Evolutionary conservation across 2,797 vertebrate genomes (phyloP).

Genomic region (Sebastes jordani): DNA sequence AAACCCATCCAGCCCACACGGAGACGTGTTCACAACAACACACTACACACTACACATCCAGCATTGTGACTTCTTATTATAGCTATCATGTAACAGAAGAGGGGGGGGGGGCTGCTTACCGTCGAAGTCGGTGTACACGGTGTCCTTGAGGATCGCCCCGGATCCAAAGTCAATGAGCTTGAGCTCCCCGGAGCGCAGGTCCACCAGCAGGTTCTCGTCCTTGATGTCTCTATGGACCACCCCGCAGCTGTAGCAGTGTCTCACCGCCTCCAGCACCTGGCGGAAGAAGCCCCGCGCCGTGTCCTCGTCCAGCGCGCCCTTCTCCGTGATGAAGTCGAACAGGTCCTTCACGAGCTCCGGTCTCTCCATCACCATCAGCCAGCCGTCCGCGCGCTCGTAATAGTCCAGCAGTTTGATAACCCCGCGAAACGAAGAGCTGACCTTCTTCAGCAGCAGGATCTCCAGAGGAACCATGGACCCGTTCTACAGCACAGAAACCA

Average conservation of each 20-base stretch:
- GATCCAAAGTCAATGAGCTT: constrained; percentile 99
- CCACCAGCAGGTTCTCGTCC: constrained; percentile 97
- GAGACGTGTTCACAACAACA: neutral
- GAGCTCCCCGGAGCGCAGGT: constrained; percentile 92
- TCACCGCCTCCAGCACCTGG: constrained; percentile 94
- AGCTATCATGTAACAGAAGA: neutral
- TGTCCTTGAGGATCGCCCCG: constrained; percentile 97
- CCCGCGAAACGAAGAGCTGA: constrained; percentile 92
- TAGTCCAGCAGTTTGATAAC: constrained; percentile 96
- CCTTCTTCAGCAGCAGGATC: constrained; percentile 94
- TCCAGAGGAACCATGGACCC: constrained; percentile 92
- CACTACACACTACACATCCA: neutral
- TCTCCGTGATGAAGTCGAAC: constrained; percentile 98
- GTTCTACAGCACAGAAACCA: constrained; percentile 70
- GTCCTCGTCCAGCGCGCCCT: constrained; percentile 93
- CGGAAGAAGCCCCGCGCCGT: constrained; percentile 92
- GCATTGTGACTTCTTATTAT: neutral
- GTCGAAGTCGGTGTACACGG: constrained; percentile 97
- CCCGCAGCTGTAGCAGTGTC: constrained; percentile 94
- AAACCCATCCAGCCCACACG: constrained; percentile 51
- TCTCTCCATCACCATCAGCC: constrained; percentile 94
- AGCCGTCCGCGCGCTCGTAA: constrained; percentile 94
- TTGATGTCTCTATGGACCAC: constrained; percentile 98
- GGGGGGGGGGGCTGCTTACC: constrained; percentile 76
- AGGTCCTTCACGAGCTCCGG: constrained; percentile 96